These are phyloP conservation scores for Noctua fimbriata DNA, from an alignment of 2,888 invertebrate genomes.

Conservation along the genomic window DNA sequence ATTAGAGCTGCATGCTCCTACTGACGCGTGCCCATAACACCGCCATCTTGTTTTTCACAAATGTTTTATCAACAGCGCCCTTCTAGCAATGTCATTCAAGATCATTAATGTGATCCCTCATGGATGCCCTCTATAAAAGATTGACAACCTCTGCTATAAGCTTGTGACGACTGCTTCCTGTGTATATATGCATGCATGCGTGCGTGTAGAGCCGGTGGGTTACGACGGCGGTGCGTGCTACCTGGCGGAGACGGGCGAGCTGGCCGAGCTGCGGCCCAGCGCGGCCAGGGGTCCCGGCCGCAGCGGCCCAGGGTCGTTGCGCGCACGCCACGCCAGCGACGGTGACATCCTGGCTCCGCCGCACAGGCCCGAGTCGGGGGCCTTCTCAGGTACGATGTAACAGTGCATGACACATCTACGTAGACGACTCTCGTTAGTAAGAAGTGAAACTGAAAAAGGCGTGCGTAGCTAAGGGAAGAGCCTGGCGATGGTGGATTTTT, in stretches of 20 bases:
- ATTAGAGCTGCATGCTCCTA: neutral
- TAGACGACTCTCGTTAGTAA: no score
- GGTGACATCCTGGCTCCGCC: conserved; percentile 85
- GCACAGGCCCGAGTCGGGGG: conserved; percentile 84
- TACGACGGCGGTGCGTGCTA: conserved; percentile 82
- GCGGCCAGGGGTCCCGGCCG: conserved; percentile 34
- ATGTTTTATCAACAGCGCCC: neutral
- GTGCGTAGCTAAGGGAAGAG: neutral
- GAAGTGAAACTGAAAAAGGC: neutral
- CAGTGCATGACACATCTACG: neutral
- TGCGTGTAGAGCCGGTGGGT: conserved; percentile 79
- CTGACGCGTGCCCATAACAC: neutral
- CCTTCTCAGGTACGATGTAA: conserved; percentile 82
- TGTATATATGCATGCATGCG: conserved; percentile 52
- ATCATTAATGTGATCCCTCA: neutral
- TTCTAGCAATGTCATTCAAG: neutral
- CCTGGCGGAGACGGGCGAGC: conserved; percentile 71
- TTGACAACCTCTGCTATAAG: conserved; percentile 11
- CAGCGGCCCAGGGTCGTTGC: conserved; percentile 49
- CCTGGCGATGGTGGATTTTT: neutral
- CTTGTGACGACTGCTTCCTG: conserved; percentile 44
- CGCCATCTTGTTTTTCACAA: neutral
- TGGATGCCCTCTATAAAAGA: neutral
- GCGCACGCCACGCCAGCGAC: conserved; percentile 83
- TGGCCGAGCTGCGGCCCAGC: conserved; percentile 53